These are phyloP conservation scores for Nasonia oneida DNA, from an alignment of 2,888 invertebrate genomes.

Conservation along the genomic window DNA sequence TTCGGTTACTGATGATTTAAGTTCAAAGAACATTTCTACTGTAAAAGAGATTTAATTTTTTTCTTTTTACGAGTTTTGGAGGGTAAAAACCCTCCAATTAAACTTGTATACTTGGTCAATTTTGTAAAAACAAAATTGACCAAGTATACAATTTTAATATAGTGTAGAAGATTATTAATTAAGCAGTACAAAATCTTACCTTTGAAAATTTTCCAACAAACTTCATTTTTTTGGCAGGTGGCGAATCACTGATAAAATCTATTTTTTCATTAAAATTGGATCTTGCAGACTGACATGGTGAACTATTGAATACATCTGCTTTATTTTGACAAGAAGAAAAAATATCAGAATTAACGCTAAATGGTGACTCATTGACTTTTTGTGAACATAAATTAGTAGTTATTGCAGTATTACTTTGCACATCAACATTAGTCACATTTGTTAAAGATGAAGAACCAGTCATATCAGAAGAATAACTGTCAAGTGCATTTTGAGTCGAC, in stretches of 20 bases:
- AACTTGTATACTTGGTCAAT: too few relatives aligned
- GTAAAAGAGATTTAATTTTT: too few relatives aligned
- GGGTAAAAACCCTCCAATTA: too few relatives aligned
- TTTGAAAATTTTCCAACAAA: constrained; percentile 1
- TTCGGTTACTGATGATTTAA: too few relatives aligned
- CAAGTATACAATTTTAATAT: too few relatives aligned
- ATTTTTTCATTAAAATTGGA: background rate
- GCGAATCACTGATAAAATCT: constrained; percentile 1
- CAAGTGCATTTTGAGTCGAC: background rate
- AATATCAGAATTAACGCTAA: background rate
- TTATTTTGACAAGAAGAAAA: constrained; percentile 15
- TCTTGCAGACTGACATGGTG: background rate
- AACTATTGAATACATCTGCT: background rate
- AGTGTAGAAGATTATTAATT: too few relatives aligned
- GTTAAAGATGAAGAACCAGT: background rate
- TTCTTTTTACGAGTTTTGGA: too few relatives aligned
- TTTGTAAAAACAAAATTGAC: too few relatives aligned
- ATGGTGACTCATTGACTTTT: background rate
- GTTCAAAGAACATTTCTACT: too few relatives aligned
- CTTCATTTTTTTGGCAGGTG: constrained; percentile 24
- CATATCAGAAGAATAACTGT: background rate
- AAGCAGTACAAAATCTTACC: constrained; percentile 1
- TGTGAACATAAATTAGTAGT: background rate
- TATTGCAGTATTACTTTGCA: background rate
- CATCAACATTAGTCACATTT: background rate